Evolutionary conservation across 2,113 vertebrate species (phyloP).

Genomic region (Stegostoma tigrinum): DNA sequence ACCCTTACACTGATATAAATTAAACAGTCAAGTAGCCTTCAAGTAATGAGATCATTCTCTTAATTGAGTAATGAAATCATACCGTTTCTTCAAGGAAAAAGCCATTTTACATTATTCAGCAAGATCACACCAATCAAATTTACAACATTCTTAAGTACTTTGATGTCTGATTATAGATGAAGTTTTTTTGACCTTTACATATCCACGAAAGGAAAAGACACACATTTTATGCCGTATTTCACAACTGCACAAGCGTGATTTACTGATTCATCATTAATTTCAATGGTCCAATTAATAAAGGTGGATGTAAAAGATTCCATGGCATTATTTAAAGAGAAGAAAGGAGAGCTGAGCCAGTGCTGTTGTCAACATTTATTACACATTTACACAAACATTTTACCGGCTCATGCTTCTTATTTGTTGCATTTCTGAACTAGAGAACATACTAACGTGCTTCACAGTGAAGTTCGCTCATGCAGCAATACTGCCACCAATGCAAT

Average conservation of each 20-base stretch:
- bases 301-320: too few species aligned
- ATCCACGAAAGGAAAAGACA: neutral
- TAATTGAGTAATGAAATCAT: neutral
- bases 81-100: neutral
- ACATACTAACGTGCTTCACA: neutral
- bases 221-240: neutral
- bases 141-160: neutral
- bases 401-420: too few species aligned
- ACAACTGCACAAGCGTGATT: neutral
- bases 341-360: too few species aligned
- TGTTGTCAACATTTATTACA: too few species aligned
- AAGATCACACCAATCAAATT: neutral
- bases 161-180: neutral
- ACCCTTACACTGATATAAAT: neutral
- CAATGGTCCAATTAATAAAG: too few species aligned
- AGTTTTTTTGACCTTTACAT: neutral
- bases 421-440: neutral
- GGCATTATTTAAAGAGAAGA: too few species aligned
- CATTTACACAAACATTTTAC: too few species aligned
- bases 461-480: neutral
- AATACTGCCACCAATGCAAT: neutral
- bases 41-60: neutral
- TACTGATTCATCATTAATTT: too few species aligned
- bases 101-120: neutral
- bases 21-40: neutral